Percentiles rank a stretch among this genome's conserved stretches.
phyloP scores from a whole-genome alignment of 2,888 invertebrate genomes.

The Tenthredo notha region DNA sequence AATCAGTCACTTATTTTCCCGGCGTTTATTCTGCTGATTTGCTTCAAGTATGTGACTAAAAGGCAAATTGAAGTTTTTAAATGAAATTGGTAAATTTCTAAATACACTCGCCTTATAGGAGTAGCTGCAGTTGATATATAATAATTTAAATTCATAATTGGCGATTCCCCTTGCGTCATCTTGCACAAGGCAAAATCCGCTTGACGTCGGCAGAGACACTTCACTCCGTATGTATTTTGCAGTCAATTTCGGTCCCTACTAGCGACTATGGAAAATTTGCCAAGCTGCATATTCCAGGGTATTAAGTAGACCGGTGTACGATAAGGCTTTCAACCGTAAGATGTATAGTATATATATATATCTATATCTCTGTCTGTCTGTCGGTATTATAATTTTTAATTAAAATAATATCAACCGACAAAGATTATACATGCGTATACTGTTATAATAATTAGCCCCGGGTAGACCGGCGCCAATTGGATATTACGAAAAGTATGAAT shows the following conservation, averaged over 20 bases:
- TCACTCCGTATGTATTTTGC: background rate
- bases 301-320: background rate
- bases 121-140: background rate
- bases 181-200: background rate
- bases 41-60: background rate
- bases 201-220: background rate
- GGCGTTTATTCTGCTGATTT: background rate
- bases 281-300: slow-evolving; percentile 2
- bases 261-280: slow-evolving; percentile 4
- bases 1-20: background rate
- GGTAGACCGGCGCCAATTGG: background rate
- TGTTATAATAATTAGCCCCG: background rate
- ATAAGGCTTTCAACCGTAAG: background rate
- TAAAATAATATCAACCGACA: slow-evolving; percentile 19
- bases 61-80: background rate
- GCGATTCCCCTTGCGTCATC: background rate
- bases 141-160: background rate
- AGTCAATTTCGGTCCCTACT: background rate
- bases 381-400: slow-evolving; percentile 21
- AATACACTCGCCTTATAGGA: background rate
- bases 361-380: background rate
- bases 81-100: background rate
- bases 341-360: background rate
- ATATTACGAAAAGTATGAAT: slow-evolving; percentile 1
- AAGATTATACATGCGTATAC: background rate